These are phyloP conservation scores for Hyalella azteca DNA, from an alignment of 2,888 invertebrate genomes.

Conservation along the genomic window DNA sequence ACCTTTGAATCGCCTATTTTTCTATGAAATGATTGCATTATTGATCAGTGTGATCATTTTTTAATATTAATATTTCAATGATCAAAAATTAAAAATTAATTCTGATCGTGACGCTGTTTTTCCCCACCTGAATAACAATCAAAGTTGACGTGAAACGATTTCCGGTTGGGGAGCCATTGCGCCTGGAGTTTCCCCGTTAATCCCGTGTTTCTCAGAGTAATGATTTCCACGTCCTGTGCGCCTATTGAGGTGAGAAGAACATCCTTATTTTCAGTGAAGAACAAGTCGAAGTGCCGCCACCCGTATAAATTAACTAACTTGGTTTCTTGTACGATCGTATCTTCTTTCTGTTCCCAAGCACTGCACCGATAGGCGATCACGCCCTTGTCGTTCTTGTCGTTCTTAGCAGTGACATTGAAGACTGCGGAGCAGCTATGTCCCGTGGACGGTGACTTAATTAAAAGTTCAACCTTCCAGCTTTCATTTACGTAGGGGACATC, in stretches of 20 bases:
- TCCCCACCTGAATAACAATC: constrained; percentile 12
- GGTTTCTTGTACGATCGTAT: not conserved
- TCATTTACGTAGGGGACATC: not conserved
- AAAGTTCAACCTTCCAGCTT: not conserved
- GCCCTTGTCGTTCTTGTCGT: not conserved
- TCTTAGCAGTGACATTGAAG: not conserved
- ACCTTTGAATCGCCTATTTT: too few species aligned
- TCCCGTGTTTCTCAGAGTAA: not conserved
- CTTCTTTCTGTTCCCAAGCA: not conserved
- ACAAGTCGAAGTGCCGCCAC: not conserved
- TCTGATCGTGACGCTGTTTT: too few species aligned
- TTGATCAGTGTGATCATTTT: too few species aligned
- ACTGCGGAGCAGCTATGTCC: not conserved
- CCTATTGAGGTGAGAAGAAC: not conserved
- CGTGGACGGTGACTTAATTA: not conserved
- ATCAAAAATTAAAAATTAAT: too few species aligned
- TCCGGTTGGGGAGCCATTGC: not conserved
- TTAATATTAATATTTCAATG: too few species aligned
- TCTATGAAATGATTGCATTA: too few species aligned
- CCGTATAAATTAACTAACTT: not conserved
- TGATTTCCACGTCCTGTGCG: not conserved
- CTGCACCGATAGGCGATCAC: not conserved
- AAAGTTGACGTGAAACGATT: constrained; percentile 5
- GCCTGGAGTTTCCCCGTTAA: not conserved
- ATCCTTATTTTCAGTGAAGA: not conserved